These are phyloP conservation scores for Xiphydria camelus DNA, from an alignment of 2,888 invertebrate genomes.

Conservation along the genomic window DNA sequence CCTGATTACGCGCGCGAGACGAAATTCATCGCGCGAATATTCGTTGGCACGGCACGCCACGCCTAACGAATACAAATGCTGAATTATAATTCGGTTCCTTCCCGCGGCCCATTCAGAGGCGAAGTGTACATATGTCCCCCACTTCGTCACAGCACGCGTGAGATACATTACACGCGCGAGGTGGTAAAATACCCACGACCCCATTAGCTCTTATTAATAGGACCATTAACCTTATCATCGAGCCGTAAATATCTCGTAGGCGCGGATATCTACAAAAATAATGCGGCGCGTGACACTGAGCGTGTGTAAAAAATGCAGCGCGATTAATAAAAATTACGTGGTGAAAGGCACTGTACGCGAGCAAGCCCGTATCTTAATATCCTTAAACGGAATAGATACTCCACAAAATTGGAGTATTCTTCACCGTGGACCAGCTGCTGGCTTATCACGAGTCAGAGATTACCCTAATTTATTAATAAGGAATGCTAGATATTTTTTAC, in stretches of 20 bases:
- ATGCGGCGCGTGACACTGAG: too few species aligned
- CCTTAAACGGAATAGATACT: too few species aligned
- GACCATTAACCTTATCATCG: slow-evolving; percentile 43
- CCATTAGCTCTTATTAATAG: slow-evolving; percentile 45
- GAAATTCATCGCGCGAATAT: slow-evolving; percentile 41
- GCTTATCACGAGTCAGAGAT: too few species aligned
- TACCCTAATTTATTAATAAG: too few species aligned
- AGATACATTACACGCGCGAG: slow-evolving; percentile 25
- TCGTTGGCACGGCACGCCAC: slow-evolving; percentile 30
- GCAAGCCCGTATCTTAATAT: too few species aligned
- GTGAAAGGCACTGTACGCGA: too few species aligned
- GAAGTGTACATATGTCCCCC: slow-evolving; percentile 12
- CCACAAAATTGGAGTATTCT: too few species aligned
- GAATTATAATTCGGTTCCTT: slow-evolving; percentile 48
- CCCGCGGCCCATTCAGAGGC: slow-evolving; percentile 16
- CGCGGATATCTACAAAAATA: too few species aligned
- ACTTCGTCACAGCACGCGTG: slow-evolving; percentile 19
- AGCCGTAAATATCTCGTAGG: slow-evolving; percentile 35
- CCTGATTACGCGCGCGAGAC: slow-evolving; percentile 43
- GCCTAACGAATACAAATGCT: slow-evolving; percentile 55
- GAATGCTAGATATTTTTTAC: too few species aligned
- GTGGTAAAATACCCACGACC: slow-evolving; percentile 27
- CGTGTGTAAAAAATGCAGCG: too few species aligned
- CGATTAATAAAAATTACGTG: too few species aligned
- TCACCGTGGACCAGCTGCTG: too few species aligned